Conservation (phyloP, 2,797 vertebrate genomes). For the Xenopus petersii region DNA sequence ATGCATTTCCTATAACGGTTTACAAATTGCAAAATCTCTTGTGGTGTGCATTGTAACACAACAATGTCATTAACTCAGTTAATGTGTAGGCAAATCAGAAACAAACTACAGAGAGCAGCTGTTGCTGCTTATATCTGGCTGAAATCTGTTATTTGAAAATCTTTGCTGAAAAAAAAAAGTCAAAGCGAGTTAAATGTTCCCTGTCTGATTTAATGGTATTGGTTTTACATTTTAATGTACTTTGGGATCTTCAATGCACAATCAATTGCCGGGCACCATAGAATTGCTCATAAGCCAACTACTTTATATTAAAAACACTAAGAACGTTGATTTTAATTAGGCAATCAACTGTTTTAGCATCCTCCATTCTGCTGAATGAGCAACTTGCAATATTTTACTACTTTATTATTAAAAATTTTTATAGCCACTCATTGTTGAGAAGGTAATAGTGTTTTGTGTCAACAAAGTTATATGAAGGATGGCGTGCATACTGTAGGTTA, state of each 20-base stretch:
- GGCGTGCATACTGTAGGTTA: not conserved
- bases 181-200: not conserved
- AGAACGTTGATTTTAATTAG: too few species aligned
- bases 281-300: too few species aligned
- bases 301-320: too few species aligned
- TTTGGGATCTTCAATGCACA: slow-evolving; percentile 18
- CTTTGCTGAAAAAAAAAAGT: not conserved
- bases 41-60: slow-evolving; percentile 6
- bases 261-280: slow-evolving; percentile 13
- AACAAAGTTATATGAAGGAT: slow-evolving; percentile 2
- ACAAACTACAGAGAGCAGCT: slow-evolving; percentile 5
- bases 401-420: slow-evolving; percentile 20
- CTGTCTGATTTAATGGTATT: slow-evolving; percentile 3
- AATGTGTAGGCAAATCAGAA: slow-evolving; percentile 18
- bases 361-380: slow-evolving; percentile 21
- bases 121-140: not conserved
- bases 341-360: too few species aligned
- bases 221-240: slow-evolving; percentile 12
- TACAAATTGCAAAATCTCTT: slow-evolving; percentile 18
- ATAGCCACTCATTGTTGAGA: not conserved
- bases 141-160: not conserved
- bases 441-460: slow-evolving; percentile 1
- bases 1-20: slow-evolving; percentile 38
- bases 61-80: slow-evolving; percentile 37
- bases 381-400: slow-evolving; percentile 11